These are phyloP conservation scores for Aphrophora alni DNA, from an alignment of 2,888 invertebrate species.

Conservation along the genomic window DNA sequence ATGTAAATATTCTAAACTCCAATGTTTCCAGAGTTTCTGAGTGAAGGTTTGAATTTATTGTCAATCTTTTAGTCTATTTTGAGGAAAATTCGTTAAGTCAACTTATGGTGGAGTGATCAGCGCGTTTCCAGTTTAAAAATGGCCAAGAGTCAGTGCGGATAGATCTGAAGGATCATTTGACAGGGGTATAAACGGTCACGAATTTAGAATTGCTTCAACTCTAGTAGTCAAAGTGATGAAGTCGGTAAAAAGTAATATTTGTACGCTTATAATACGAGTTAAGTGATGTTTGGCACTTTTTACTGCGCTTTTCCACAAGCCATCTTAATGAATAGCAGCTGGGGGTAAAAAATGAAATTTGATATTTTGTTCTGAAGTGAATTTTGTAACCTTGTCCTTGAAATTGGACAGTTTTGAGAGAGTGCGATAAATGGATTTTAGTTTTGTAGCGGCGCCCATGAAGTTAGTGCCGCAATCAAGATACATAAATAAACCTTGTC, in stretches of 20 bases:
- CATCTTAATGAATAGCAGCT: conserved; percentile 29
- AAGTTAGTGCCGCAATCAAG: no score
- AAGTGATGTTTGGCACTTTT: conserved; percentile 52
- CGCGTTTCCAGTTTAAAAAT: conserved; percentile 52
- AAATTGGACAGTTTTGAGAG: no score
- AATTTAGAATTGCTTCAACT: conserved; percentile 52
- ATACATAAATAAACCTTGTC: no score
- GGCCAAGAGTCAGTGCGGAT: conserved; percentile 52
- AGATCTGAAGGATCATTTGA: conserved; percentile 46
- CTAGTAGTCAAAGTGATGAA: no score
- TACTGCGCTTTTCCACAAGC: conserved; percentile 52
- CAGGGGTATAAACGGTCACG: conserved; percentile 49
- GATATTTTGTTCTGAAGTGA: no score
- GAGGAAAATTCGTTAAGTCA: conserved; percentile 36
- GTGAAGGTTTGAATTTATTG: conserved; percentile 44
- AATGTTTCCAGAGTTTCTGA: conserved; percentile 50
- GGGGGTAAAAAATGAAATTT: conserved; percentile 42
- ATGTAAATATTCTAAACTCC: conserved; percentile 50
- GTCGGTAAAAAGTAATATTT: no score
- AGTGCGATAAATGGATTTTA: no score
- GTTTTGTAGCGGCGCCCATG: no score
- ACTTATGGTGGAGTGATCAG: conserved; percentile 48
- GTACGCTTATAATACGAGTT: conserved; percentile 19
- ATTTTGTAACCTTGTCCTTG: no score
- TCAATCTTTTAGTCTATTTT: conserved; percentile 49